phyloP scores from a whole-genome alignment of 2,797 vertebrate species.

The Amblyopsis hoosieri region DNA sequence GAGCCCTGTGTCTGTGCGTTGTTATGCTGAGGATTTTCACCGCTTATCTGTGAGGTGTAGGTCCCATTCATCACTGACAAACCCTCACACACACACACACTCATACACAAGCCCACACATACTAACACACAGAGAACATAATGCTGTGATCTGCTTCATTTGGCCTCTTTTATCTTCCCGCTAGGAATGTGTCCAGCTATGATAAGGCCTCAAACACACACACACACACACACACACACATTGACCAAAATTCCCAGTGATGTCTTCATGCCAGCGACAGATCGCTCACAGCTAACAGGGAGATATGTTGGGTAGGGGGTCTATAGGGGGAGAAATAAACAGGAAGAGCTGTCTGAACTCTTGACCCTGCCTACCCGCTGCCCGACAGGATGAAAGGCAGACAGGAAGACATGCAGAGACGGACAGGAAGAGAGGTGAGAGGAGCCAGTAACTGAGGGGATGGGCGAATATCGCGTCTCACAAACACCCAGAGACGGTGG shows the following conservation, averaged over 20 bases:
- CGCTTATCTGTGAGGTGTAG: slow-evolving; percentile 73
- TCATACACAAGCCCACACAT: not conserved
- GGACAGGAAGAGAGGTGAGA: slow-evolving; percentile 9
- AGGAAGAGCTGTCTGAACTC: slow-evolving; percentile 34
- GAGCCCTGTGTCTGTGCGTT: slow-evolving; percentile 32
- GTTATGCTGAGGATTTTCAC: slow-evolving; percentile 67
- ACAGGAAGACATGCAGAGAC: not conserved
- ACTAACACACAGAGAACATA: slow-evolving; percentile 7
- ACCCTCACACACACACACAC: slow-evolving; percentile 2
- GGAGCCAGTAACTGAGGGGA: not conserved
- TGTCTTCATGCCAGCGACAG: slow-evolving; percentile 1
- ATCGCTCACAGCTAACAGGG: slow-evolving; percentile 2
- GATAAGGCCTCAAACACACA: slow-evolving; percentile 66
- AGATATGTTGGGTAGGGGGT: no score
- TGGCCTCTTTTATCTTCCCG: slow-evolving; percentile 75
- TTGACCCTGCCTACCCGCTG: not conserved
- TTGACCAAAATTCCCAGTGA: slow-evolving; percentile 12
- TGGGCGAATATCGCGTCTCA: not conserved
- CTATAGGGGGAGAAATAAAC: slow-evolving; percentile 28
- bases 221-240: slow-evolving; percentile 13
- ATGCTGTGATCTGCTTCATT: slow-evolving; percentile 65
- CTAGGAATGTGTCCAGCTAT: slow-evolving; percentile 70
- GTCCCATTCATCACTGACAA: slow-evolving; percentile 77
- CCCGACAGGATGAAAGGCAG: slow-evolving; percentile 7
- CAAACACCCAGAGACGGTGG: no score